Conservation (phyloP, 2,113 vertebrate species). For the Neogale vison region DNA sequence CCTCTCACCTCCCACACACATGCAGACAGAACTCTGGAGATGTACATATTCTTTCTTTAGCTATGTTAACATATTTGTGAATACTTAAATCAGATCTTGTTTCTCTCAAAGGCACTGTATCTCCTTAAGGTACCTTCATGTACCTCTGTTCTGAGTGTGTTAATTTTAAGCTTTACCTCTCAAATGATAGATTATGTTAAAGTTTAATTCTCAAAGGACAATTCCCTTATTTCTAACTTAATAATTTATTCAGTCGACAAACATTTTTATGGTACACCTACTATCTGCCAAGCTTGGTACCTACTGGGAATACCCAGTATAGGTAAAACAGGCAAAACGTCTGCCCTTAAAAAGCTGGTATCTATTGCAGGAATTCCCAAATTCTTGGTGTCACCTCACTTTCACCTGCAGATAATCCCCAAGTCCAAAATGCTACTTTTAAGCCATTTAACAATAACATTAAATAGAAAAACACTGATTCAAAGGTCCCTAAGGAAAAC, state of each 20-base stretch:
- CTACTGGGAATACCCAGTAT: neutral
- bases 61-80: constrained; percentile 22
- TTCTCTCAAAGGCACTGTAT: neutral
- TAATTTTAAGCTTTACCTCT: constrained; percentile 9
- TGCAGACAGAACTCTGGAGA: neutral
- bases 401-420: constrained; percentile 4
- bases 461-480: constrained; percentile 40
- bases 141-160: neutral
- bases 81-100: neutral
- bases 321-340: constrained; percentile 25
- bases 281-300: neutral
- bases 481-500: neutral
- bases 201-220: constrained; percentile 46
- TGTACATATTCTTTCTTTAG: neutral
- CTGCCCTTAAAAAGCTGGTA: constrained; percentile 24
- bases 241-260: constrained; percentile 48
- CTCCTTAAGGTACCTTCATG: neutral
- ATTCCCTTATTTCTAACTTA: constrained; percentile 41
- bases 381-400: neutral
- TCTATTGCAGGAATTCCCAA: neutral
- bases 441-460: constrained; percentile 48
- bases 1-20: neutral
- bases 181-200: neutral
- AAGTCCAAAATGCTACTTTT: constrained; percentile 28
- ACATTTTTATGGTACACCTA: constrained; percentile 4